phyloP scores from a whole-genome alignment of 2,113 vertebrate species.

The Pangasianodon hypophthalmus region DNA sequence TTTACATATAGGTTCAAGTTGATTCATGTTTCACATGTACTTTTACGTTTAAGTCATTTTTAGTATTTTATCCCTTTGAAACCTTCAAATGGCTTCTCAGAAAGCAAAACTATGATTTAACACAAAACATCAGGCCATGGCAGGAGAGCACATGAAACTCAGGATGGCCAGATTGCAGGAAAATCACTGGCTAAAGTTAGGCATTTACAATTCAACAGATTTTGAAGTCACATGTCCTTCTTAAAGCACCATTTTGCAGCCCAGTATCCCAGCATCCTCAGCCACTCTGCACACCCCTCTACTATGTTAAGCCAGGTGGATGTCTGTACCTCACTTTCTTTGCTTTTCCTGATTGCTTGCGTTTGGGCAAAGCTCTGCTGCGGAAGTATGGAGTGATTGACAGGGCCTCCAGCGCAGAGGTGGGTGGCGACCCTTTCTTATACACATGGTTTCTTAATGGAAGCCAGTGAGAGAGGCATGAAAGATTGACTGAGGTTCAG shows the following conservation, averaged over 20 bases:
- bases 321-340: conserved; percentile 56
- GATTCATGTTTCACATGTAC: not conserved
- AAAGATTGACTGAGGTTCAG: conserved; percentile 31
- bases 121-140: not conserved
- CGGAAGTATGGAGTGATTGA: conserved; percentile 57
- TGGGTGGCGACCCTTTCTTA: conserved; percentile 55
- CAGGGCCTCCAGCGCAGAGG: conserved; percentile 58
- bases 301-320: conserved; percentile 10
- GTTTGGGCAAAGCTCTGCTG: conserved; percentile 55
- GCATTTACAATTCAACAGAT: no score
- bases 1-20: not conserved
- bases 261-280: conserved; percentile 56
- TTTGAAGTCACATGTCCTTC: not conserved
- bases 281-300: conserved; percentile 57
- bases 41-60: not conserved
- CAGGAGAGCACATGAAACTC: not conserved
- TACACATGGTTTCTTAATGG: conserved; percentile 59
- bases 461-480: conserved; percentile 50
- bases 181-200: not conserved
- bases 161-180: not conserved
- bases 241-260: conserved; percentile 10
- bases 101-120: not conserved
- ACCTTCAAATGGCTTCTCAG: not conserved
- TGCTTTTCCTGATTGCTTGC: conserved; percentile 51
- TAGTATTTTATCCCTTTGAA: not conserved